Evolutionary conservation across 30 jellyfish, hydroid and myxozoan species (phyloP).

Genomic region (Aurelia coerulea): DNA sequence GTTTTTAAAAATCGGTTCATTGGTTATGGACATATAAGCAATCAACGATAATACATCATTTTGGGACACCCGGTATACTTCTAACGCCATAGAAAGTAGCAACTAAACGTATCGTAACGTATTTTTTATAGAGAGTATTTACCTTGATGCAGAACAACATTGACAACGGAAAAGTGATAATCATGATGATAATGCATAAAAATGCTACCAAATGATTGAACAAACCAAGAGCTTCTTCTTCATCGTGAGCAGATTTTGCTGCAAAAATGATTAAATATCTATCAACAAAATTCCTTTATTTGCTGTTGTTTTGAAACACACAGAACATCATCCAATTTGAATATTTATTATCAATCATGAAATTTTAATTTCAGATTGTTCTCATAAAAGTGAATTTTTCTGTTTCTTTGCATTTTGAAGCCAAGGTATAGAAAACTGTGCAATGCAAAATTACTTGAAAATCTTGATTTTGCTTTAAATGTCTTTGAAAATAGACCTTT

Average conservation of each 20-base stretch:
- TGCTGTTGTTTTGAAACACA: background rate
- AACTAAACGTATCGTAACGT: no score
- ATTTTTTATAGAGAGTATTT: background rate
- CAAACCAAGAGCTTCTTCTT: slow-evolving; percentile 63
- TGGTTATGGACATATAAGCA: no score
- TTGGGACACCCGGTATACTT: no score
- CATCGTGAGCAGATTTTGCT: slow-evolving; percentile 43
- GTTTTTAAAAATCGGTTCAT: no score
- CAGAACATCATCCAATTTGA: background rate
- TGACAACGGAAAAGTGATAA: slow-evolving; percentile 78
- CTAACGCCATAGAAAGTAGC: no score
- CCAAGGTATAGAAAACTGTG: no score
- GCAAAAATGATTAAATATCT: background rate
- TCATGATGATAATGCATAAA: slow-evolving; percentile 52
- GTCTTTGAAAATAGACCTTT: no score
- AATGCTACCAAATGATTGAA: slow-evolving; percentile 68
- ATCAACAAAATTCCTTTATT: background rate
- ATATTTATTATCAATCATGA: background rate
- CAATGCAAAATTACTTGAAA: no score
- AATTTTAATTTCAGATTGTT: background rate
- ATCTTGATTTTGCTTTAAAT: no score
- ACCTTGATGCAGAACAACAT: slow-evolving; percentile 82
- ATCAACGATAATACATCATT: no score
- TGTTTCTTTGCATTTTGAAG: background rate
- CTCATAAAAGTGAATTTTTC: background rate